These are phyloP conservation scores for Zygothrica quintamaculata DNA, from an alignment of 2,888 invertebrate species.

Conservation along the genomic window DNA sequence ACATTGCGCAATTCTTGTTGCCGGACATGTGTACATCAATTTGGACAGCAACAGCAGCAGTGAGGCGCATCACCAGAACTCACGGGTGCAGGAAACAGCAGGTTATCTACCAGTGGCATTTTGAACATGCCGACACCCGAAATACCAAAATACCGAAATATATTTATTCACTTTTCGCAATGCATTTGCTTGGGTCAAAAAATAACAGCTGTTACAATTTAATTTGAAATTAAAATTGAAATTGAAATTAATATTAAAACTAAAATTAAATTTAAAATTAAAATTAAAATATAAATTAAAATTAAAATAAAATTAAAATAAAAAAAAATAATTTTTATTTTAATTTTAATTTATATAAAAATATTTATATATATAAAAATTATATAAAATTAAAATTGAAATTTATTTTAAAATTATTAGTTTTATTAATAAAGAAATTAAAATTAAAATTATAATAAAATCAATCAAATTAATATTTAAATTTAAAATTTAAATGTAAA, in stretches of 20 bases:
- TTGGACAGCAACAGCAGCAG: conserved; percentile 42
- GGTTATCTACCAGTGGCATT: conserved; percentile 56
- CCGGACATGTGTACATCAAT: conserved; percentile 64
- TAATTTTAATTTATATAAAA: no score
- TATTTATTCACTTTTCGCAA: conserved; percentile 33
- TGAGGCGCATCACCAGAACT: conserved; percentile 49
- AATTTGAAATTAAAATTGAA: neutral
- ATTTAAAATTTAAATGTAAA: no score
- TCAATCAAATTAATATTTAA: no score
- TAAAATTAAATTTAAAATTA: no score
- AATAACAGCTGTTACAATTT: conserved; percentile 36
- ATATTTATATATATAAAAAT: no score
- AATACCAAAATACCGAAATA: conserved; percentile 40
- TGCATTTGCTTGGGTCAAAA: conserved; percentile 20
- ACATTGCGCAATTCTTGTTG: conserved; percentile 70
- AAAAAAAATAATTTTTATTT: no score
- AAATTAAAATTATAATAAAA: no score
- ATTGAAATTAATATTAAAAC: neutral
- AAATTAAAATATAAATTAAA: no score
- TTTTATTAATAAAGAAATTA: no score
- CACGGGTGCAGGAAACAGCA: conserved; percentile 58
- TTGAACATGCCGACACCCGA: conserved; percentile 57
- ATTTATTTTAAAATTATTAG: no score
- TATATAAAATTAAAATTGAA: no score
- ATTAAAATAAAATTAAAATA: no score